Base-by-base conservation (phyloP, 2,113 vertebrate species). In the Bambusicola thoracicus region DNA sequence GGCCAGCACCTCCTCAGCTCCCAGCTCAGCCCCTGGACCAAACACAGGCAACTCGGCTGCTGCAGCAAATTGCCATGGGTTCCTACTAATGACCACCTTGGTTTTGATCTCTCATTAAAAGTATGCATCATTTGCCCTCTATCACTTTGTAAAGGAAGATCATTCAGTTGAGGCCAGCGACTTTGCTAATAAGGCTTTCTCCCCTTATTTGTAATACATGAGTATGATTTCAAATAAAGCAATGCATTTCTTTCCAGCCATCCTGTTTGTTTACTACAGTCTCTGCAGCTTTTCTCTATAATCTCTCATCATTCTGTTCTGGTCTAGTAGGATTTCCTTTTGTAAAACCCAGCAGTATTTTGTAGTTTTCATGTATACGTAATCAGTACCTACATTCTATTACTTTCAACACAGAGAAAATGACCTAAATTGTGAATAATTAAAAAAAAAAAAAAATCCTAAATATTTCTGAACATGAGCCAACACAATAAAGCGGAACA, bases 401-500 rank as follows among this genome's bases (percentile, higher is more conserved):
- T 46, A 34, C 16, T 68, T 80, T 48, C 11, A 68, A 25, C 53
- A 74, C 40, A 40, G 36, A 38, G 36, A 72, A 70, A 85, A 59
- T 30, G 0, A 72, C 22, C 38, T 38, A 2, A 38, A 51, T 55
- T 29, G 11, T 19, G 32, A 55, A 20, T 18, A n/a, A 34, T 27
- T 29, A 34, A 36, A 18, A 53, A 22, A 36, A 18, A 53, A n/a
- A n/a, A 27, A 16, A 29, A 16, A 53, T 16, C 8, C 27, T 53
- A 53, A 53, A 53, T 29, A 53, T 29, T 84, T 48, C 34, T 36
- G 18, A 78, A 55, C 38, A 75, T 2, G 13, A 73, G 32, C 8
- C 36, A 10, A 63, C 13, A 34, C 3, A 80, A 1, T 3, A 69
- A 73, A 0, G 1, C 4, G 8, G 29, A 65, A 51, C 11, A 51